A percentile compares a stretch with the other conserved stretches of the same genome.
These are phyloP conservation scores for Eupithecia tripunctaria DNA, from an alignment of 2,888 invertebrate genomes.

Conservation along the genomic window DNA sequence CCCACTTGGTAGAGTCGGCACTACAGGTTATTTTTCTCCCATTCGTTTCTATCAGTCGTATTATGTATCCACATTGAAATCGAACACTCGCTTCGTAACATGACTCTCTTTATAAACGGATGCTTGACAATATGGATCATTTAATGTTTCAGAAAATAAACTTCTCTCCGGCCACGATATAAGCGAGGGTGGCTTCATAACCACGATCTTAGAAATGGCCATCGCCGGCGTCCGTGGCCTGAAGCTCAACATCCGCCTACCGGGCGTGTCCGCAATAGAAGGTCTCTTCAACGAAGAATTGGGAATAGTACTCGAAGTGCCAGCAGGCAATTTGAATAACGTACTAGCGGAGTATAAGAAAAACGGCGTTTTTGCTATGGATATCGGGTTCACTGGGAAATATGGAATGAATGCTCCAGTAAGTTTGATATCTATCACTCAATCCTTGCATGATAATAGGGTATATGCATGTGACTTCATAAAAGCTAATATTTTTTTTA, in stretches of 20 bases:
- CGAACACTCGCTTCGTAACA: no score
- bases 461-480: no score
- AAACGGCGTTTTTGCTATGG: constrained; percentile 85
- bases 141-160: constrained; percentile 82
- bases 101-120: no score
- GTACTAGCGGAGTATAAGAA: constrained; percentile 86
- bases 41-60: no score
- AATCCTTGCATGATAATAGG: not conserved
- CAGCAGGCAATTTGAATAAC: constrained; percentile 79
- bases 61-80: no score
- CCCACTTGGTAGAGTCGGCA: no score
- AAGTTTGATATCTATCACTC: constrained; percentile 50
- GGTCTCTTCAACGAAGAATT: constrained; percentile 93
- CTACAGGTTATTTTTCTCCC: no score
- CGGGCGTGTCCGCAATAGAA: constrained; percentile 83
- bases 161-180: constrained; percentile 96
- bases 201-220: constrained; percentile 97
- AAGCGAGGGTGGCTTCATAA: constrained; percentile 97
- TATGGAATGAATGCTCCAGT: constrained; percentile 87
- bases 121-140: not conserved
- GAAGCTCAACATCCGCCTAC: constrained; percentile 83
- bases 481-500: no score
- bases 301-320: constrained; percentile 93
- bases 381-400: constrained; percentile 87
- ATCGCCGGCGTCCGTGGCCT: constrained; percentile 95